Percentiles rank a stretch among this genome's conserved stretches.
Evolutionary conservation across 2,888 invertebrate species (phyloP).

Genomic region (Lottia gigantea): DNA sequence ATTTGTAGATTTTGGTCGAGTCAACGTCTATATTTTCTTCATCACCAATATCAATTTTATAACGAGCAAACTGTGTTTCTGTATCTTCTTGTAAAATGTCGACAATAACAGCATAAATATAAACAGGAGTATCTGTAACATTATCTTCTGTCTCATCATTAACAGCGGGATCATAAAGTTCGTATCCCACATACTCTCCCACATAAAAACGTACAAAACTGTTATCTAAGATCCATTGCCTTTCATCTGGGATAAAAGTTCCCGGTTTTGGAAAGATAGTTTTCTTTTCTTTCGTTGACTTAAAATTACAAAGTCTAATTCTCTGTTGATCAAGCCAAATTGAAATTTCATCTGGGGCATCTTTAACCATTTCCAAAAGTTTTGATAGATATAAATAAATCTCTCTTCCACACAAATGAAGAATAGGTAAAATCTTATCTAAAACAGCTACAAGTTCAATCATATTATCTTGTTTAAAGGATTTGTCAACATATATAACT

Average conservation of each 20-base stretch:
- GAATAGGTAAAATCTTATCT: too few relatives aligned
- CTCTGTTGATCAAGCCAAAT: slow-evolving; percentile 18
- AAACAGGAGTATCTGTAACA: slow-evolving; percentile 14
- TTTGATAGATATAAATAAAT: too few relatives aligned
- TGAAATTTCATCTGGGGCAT: slow-evolving; percentile 9
- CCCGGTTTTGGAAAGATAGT: slow-evolving; percentile 31
- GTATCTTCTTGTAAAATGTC: background rate
- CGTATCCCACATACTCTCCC: slow-evolving; percentile 36
- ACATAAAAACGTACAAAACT: slow-evolving; percentile 28
- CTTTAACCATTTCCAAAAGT: background rate
- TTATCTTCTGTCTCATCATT: background rate
- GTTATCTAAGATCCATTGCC: slow-evolving; percentile 34
- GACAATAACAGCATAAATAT: slow-evolving; percentile 27
- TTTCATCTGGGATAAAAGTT: slow-evolving; percentile 30
- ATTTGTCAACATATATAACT: background rate
- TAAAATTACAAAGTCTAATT: slow-evolving; percentile 14
- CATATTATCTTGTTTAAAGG: too few relatives aligned
- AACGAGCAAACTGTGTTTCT: slow-evolving; percentile 5
- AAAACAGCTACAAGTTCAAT: too few relatives aligned
- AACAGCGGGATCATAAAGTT: slow-evolving; percentile 33
- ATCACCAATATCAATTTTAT: slow-evolving; percentile 22
- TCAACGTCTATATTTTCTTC: slow-evolving; percentile 15
- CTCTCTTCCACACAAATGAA: too few relatives aligned
- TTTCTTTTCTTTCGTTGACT: background rate
- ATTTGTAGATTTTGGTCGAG: slow-evolving; percentile 28